A percentile compares a stretch with the other conserved stretches of the same genome.
Evolutionary conservation across 2,797 vertebrate species (phyloP).

Genomic region (Tachyglossus aculeatus): DNA sequence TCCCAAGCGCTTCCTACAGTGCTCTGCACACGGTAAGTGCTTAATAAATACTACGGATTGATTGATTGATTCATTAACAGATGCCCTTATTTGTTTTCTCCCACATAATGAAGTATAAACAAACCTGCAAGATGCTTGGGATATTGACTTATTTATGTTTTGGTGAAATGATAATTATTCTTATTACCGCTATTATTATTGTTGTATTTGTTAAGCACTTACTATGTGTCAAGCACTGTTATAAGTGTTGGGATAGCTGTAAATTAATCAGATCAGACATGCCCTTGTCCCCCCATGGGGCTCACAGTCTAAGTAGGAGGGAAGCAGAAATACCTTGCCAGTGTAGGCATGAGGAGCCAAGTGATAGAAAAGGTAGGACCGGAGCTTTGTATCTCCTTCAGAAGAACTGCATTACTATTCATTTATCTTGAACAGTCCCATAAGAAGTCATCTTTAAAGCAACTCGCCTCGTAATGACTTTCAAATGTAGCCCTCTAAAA

Average conservation of each 20-base stretch:
- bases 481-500: not conserved
- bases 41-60: too few relatives aligned
- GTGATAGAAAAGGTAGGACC: not conserved
- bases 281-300: too few relatives aligned
- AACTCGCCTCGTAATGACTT: not conserved
- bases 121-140: not conserved
- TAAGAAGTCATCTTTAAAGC: not conserved
- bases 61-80: too few relatives aligned
- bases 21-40: too few relatives aligned
- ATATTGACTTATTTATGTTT: not conserved
- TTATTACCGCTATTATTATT: too few relatives aligned
- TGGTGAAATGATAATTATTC: too few relatives aligned
- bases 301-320: too few relatives aligned
- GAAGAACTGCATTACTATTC: not conserved
- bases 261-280: too few relatives aligned
- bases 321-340: not conserved
- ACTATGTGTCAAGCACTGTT: too few relatives aligned
- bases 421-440: not conserved
- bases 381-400: not conserved
- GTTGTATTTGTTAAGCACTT: too few relatives aligned
- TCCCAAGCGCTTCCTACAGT: too few relatives aligned
- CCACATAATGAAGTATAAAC: not conserved
- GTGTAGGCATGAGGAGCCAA: not conserved
- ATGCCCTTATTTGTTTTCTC: not conserved
- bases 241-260: too few relatives aligned